phyloP scores from a whole-genome alignment of 2,888 invertebrate species.

The Caenorhabditis sp. region DNA sequence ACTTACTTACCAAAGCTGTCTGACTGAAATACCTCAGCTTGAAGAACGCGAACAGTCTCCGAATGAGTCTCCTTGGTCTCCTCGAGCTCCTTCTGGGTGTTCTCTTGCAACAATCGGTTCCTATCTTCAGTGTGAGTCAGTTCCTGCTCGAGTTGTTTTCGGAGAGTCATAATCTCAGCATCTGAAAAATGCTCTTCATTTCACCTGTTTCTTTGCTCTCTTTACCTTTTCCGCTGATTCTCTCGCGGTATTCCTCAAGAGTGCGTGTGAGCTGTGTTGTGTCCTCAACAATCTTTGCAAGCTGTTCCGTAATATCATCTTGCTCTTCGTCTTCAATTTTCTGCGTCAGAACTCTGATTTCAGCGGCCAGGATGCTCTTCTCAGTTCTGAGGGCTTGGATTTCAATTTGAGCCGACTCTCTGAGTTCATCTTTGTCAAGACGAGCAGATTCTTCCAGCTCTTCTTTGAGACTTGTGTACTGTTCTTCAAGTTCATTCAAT shows the following conservation, averaged over 20 bases:
- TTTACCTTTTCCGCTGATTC: slow-evolving; percentile 67
- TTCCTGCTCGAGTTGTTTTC: slow-evolving; percentile 70
- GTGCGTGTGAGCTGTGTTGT: slow-evolving; percentile 64
- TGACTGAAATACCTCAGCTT: slow-evolving; percentile 53
- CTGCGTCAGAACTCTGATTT: slow-evolving; percentile 70
- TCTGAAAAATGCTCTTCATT: slow-evolving; percentile 36
- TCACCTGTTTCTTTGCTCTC: not conserved
- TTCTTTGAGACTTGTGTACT: slow-evolving; percentile 80
- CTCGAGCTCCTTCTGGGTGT: slow-evolving; percentile 64
- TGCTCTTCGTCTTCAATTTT: slow-evolving; percentile 69
- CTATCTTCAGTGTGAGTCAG: slow-evolving; percentile 68
- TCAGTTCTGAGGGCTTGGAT: slow-evolving; percentile 74
- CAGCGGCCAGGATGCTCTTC: slow-evolving; percentile 73
- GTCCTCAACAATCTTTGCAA: slow-evolving; percentile 69
- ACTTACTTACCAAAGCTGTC: not conserved
- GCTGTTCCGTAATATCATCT: slow-evolving; percentile 68
- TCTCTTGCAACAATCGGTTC: slow-evolving; percentile 65
- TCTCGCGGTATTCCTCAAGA: slow-evolving; percentile 67
- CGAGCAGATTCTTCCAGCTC: slow-evolving; percentile 75
- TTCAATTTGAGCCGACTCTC: slow-evolving; percentile 78
- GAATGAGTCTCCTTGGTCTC: slow-evolving; percentile 68
- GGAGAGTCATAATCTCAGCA: slow-evolving; percentile 67
- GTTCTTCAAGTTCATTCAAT: slow-evolving; percentile 82
- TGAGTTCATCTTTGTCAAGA: slow-evolving; percentile 71
- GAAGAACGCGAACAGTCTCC: slow-evolving; percentile 45